Conservation (phyloP, 2,113 vertebrate genomes). For the Anolis carolinensis region DNA sequence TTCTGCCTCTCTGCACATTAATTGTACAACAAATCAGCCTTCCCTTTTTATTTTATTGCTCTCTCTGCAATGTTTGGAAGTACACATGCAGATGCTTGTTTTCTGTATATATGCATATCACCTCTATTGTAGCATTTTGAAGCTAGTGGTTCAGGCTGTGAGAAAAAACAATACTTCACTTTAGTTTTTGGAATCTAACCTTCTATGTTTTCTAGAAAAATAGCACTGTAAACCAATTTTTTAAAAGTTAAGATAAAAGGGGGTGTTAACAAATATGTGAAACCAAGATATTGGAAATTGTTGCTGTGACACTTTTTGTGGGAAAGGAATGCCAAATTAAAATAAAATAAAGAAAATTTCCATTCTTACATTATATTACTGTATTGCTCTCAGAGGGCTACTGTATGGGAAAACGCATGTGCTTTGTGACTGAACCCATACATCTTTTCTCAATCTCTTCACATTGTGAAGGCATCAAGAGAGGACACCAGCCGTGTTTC, state of each 20-base stretch:
- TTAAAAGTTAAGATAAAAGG: neutral
- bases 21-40: neutral
- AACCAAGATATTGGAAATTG: neutral
- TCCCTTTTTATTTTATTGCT: too few species aligned
- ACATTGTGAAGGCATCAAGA: constrained; percentile 62
- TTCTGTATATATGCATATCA: neutral
- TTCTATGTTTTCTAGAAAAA: neutral
- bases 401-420: constrained; percentile 30
- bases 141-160: too few species aligned
- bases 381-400: neutral
- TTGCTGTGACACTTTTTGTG: neutral
- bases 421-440: constrained; percentile 46
- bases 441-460: constrained; percentile 67
- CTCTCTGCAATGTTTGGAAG: too few species aligned
- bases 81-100: neutral
- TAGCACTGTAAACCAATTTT: neutral
- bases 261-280: neutral
- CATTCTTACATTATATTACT: constrained; percentile 5
- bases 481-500: constrained; percentile 68
- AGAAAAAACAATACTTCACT: neutral
- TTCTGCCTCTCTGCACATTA: neutral
- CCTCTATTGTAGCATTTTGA: too few species aligned
- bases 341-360: neutral
- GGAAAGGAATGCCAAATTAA: neutral
- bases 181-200: neutral